A percentile compares a stretch with the other conserved stretches of the same genome.
phyloP scores from a whole-genome alignment of 1,140 invertebrate species.

The Zaprionus tsacasi region DNA sequence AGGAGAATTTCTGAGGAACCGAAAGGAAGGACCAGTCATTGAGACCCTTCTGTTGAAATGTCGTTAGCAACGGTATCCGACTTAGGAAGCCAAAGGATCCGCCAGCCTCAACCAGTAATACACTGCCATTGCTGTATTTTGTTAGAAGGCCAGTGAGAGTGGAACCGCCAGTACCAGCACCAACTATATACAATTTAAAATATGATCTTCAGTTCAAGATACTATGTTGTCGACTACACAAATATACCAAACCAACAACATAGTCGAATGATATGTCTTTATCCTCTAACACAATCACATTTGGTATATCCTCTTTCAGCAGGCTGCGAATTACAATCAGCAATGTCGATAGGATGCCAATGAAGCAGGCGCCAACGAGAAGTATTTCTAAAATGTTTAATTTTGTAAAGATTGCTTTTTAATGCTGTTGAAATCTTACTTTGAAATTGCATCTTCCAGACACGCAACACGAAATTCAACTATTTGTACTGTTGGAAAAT shows the following conservation, averaged over 20 bases:
- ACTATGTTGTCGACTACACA: neutral
- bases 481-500: slow-evolving; percentile 28
- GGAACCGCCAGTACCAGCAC: slow-evolving; percentile 92
- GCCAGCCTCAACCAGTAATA: slow-evolving; percentile 90
- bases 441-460: slow-evolving; percentile 49
- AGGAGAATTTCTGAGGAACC: slow-evolving; percentile 87
- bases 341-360: slow-evolving; percentile 56
- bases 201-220: neutral
- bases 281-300: slow-evolving; percentile 46
- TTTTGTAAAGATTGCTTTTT: neutral
- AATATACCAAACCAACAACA: slow-evolving; percentile 65
- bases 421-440: slow-evolving; percentile 37
- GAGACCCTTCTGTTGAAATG: slow-evolving; percentile 87
- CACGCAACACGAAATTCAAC: slow-evolving; percentile 60
- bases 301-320: slow-evolving; percentile 59
- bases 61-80: slow-evolving; percentile 87
- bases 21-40: slow-evolving; percentile 89
- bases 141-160: slow-evolving; percentile 90
- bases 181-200: slow-evolving; percentile 85
- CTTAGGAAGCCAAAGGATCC: slow-evolving; percentile 87
- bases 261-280: slow-evolving; percentile 70
- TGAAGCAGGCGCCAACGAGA: slow-evolving; percentile 47
- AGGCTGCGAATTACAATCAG: slow-evolving; percentile 55
- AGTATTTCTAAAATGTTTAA: slow-evolving; percentile 55
- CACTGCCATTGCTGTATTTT: slow-evolving; percentile 86